These are phyloP conservation scores for Embidobia sp. DNA, from an alignment of 2,888 invertebrate genomes.

Conservation along the genomic window DNA sequence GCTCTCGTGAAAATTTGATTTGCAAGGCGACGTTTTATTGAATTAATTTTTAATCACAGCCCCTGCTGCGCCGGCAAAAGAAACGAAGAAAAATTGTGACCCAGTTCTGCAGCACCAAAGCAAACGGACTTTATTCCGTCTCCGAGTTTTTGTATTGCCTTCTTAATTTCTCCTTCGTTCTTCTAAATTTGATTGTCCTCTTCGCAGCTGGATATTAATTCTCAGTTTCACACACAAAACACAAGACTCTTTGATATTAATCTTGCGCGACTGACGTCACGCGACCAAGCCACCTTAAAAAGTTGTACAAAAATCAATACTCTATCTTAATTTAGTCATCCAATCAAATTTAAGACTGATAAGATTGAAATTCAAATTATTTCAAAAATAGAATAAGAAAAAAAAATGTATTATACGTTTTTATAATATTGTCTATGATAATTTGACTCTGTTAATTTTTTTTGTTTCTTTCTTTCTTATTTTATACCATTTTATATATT, in stretches of 20 bases:
- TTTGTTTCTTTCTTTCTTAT: no score
- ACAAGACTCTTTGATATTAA: conserved; percentile 13
- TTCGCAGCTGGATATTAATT: neutral
- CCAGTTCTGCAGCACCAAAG: neutral
- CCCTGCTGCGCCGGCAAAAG: neutral
- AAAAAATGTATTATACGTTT: no score
- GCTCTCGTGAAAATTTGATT: neutral
- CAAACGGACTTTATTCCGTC: neutral
- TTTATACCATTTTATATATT: no score
- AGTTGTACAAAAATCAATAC: conserved; percentile 38
- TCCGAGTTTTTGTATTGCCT: neutral
- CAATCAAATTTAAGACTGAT: conserved; percentile 29
- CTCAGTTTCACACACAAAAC: neutral
- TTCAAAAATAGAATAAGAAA: no score
- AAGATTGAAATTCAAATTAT: no score
- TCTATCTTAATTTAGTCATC: conserved; percentile 12
- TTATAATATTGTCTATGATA: no score
- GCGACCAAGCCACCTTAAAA: conserved; percentile 19
- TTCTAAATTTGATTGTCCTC: conserved; percentile 7
- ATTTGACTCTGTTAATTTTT: no score
- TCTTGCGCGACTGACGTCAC: conserved; percentile 36
- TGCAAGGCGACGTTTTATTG: neutral
- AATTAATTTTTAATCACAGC: conserved; percentile 6
- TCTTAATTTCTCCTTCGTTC: neutral
- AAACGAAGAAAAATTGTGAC: neutral